Conservation (phyloP, 2,113 vertebrate species). For the Erinaceus europaeus region DNA sequence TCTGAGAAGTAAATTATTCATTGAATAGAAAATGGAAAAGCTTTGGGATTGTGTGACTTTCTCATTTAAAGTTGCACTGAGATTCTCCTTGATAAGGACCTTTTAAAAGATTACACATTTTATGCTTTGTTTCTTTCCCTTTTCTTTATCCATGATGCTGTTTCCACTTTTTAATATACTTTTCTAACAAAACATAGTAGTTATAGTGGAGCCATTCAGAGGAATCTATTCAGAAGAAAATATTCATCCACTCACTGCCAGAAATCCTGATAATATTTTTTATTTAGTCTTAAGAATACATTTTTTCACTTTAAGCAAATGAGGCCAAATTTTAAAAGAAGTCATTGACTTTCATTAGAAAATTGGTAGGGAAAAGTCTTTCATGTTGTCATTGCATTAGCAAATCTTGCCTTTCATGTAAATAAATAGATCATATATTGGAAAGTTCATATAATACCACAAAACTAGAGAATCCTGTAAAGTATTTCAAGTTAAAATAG, state of each 20-base stretch:
- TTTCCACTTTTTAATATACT: slow-evolving; percentile 85
- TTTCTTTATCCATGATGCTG: slow-evolving; percentile 77
- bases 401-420: slow-evolving; percentile 79
- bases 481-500: slow-evolving; percentile 76
- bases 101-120: slow-evolving; percentile 79
- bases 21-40: slow-evolving; percentile 81
- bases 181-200: slow-evolving; percentile 79
- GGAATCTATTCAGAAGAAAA: slow-evolving; percentile 78
- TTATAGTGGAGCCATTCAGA: slow-evolving; percentile 78
- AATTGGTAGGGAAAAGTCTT: slow-evolving; percentile 73
- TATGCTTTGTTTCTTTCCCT: slow-evolving; percentile 81
- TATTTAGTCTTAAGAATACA: slow-evolving; percentile 81
- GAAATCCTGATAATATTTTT: slow-evolving; percentile 82
- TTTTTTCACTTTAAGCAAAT: slow-evolving; percentile 78
- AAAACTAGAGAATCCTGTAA: slow-evolving; percentile 72
- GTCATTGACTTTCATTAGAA: slow-evolving; percentile 72
- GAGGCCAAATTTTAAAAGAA: slow-evolving; percentile 78
- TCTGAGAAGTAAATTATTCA: slow-evolving; percentile 85
- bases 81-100: slow-evolving; percentile 80
- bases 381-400: slow-evolving; percentile 67
- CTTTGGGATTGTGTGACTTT: slow-evolving; percentile 78
- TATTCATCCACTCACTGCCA: slow-evolving; percentile 75
- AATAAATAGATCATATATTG: slow-evolving; percentile 83
- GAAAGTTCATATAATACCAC: slow-evolving; percentile 67
- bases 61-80: slow-evolving; percentile 83